Conservation (phyloP, 2,888 invertebrate species). For the Hesperia comma region DNA sequence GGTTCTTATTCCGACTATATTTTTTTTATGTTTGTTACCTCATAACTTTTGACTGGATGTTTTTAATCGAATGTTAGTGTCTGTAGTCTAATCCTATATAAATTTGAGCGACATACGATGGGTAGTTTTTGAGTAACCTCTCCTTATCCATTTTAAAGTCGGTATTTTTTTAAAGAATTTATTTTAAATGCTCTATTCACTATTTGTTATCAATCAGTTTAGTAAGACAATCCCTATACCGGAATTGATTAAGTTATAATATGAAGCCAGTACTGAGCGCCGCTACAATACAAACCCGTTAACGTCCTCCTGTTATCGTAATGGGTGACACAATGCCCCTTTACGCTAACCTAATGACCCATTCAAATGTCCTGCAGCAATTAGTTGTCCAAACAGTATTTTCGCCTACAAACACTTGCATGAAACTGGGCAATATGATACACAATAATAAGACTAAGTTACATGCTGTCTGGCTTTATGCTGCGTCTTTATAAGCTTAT, state of each 20-base stretch:
- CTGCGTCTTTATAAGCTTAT: too few relatives aligned
- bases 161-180: too few relatives aligned
- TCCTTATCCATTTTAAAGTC: too few relatives aligned
- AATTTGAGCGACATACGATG: too few relatives aligned
- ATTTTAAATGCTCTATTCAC: not conserved
- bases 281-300: slow-evolving; percentile 51
- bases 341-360: slow-evolving; percentile 61
- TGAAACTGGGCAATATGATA: not conserved
- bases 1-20: too few relatives aligned
- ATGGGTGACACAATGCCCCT: slow-evolving; percentile 62
- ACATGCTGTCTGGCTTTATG: not conserved
- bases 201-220: not conserved
- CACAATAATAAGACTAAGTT: slow-evolving; percentile 7
- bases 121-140: too few relatives aligned
- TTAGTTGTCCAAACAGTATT: slow-evolving; percentile 42
- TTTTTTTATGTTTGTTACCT: too few relatives aligned
- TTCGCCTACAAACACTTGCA: slow-evolving; percentile 7
- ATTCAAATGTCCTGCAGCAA: slow-evolving; percentile 50
- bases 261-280: not conserved
- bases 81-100: too few relatives aligned
- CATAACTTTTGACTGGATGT: too few relatives aligned
- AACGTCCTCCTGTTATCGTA: slow-evolving; percentile 57
- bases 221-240: not conserved
- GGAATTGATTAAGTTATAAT: slow-evolving; percentile 5
- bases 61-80: too few relatives aligned